Conservation (phyloP, 1,140 invertebrate genomes). For the Pectinophora gossypiella region DNA sequence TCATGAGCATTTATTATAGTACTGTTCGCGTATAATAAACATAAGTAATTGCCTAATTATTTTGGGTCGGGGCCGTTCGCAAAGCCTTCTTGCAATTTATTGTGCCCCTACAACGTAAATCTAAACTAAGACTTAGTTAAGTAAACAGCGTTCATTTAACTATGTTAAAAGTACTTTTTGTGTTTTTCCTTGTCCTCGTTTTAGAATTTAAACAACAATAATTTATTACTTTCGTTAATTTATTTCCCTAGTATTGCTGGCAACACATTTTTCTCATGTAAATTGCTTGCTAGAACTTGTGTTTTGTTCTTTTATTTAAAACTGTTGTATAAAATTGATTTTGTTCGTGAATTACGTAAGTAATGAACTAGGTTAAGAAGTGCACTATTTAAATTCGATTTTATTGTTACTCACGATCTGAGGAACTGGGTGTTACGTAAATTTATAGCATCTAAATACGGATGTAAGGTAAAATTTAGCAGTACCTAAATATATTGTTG, state of each 20-base stretch:
- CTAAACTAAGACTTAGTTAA: slow-evolving; percentile 28
- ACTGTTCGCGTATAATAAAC: too few species aligned
- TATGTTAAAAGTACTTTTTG: not conserved
- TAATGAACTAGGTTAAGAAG: too few species aligned
- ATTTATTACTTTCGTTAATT: not conserved
- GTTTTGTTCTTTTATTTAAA: not conserved
- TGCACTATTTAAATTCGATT: too few species aligned
- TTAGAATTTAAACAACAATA: not conserved
- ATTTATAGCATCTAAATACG: not conserved
- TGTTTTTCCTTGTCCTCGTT: not conserved
- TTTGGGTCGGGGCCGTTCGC: slow-evolving; percentile 27
- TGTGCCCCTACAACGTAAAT: slow-evolving; percentile 31
- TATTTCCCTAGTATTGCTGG: not conserved
- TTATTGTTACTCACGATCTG: too few species aligned
- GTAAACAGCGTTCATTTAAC: slow-evolving; percentile 38
- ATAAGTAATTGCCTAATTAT: slow-evolving; percentile 57
- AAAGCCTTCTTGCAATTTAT: slow-evolving; percentile 46
- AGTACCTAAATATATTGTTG: not conserved
- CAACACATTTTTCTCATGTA: not conserved
- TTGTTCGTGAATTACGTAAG: too few species aligned
- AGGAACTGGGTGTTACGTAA: too few species aligned
- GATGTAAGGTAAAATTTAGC: not conserved
- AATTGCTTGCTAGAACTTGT: not conserved
- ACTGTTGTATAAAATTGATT: too few species aligned
- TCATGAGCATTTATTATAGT: too few species aligned